Evolutionary conservation across 2,113 vertebrate genomes (phyloP).

Genomic region (Takifugu bimaculatus): DNA sequence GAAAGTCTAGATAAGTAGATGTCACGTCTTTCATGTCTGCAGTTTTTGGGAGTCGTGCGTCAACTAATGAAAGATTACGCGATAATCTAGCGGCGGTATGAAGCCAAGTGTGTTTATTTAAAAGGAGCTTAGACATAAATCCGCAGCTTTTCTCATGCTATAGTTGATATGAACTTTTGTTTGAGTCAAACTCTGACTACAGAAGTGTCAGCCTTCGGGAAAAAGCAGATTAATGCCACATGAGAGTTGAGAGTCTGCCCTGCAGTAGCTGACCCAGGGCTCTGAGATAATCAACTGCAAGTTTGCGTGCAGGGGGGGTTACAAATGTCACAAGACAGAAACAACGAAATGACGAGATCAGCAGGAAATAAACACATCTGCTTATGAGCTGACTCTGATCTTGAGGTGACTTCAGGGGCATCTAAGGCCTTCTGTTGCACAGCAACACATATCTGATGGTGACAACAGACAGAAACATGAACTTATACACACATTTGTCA

Average conservation of each 20-base stretch:
- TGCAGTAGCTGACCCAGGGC: slow-evolving; percentile 50
- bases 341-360: background rate
- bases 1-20: background rate
- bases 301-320: background rate
- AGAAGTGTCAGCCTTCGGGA: slow-evolving; percentile 10
- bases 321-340: background rate
- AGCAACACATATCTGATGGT: too few relatives aligned
- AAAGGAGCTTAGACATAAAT: background rate
- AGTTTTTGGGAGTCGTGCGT: background rate
- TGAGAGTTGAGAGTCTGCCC: slow-evolving; percentile 44
- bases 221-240: slow-evolving; percentile 43
- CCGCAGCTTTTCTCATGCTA: too few relatives aligned
- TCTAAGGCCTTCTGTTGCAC: slow-evolving; percentile 19
- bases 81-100: background rate
- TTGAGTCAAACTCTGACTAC: background rate
- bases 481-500: slow-evolving; percentile 29
- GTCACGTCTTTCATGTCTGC: background rate
- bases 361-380: too few relatives aligned
- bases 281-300: slow-evolving; percentile 20
- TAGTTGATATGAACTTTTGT: background rate
- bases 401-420: background rate
- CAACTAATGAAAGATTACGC: background rate
- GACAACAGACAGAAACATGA: background rate
- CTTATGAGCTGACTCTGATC: too few relatives aligned
- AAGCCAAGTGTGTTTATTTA: background rate